A percentile compares a stretch with the other conserved stretches of the same genome.
These are phyloP conservation scores for Hydrotaea cyrtoneurina DNA, from an alignment of 2,888 invertebrate genomes.

Conservation along the genomic window DNA sequence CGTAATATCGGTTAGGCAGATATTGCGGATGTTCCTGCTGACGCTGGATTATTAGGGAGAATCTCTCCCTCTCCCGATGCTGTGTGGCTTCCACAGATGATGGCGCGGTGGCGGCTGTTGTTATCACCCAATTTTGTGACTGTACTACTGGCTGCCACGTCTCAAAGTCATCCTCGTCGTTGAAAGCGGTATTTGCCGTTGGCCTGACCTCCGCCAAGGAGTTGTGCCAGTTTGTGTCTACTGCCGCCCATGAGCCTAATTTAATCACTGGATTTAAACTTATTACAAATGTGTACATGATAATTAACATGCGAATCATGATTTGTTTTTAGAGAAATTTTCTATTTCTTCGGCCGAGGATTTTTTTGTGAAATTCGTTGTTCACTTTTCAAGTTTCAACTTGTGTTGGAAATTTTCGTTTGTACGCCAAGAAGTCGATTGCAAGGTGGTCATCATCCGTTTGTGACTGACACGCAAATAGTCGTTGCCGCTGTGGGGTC, in stretches of 20 bases:
- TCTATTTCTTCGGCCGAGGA: not conserved
- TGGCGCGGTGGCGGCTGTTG: constrained; percentile 7
- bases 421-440: not conserved
- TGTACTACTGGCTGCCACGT: constrained; percentile 50
- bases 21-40: not conserved
- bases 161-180: not conserved
- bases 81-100: not conserved
- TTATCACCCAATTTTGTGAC: constrained; percentile 24
- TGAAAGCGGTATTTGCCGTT: not conserved
- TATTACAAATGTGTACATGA: not conserved
- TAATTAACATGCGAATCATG: constrained; percentile 37
- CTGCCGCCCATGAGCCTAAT: not conserved
- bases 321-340: constrained; percentile 14
- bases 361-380: not conserved
- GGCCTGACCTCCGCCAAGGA: not conserved
- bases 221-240: not conserved
- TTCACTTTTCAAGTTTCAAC: constrained; percentile 26
- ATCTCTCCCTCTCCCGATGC: not conserved
- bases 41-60: not conserved
- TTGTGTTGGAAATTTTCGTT: constrained; percentile 36
- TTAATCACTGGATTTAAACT: not conserved
- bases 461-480: constrained; percentile 55
- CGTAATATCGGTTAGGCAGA: not conserved
- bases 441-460: constrained; percentile 52
- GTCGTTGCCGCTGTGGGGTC: constrained; percentile 49